Evolutionary conservation across 2,797 vertebrate genomes (phyloP).

Genomic region (Sciurus vulgaris): DNA sequence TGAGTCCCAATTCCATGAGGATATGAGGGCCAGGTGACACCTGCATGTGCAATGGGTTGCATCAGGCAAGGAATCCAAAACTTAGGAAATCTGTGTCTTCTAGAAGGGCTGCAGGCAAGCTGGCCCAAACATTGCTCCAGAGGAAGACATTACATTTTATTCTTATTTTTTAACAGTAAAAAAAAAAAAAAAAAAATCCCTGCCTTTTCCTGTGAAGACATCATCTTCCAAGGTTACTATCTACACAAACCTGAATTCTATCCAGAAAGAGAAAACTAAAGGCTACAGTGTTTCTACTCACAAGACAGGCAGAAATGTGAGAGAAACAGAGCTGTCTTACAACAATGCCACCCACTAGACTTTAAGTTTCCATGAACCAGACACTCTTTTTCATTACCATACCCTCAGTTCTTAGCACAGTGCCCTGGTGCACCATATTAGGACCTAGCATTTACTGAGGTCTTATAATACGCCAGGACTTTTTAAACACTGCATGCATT

Average conservation of each 20-base stretch:
- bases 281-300: not conserved
- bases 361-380: not conserved
- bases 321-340: not conserved
- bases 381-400: not conserved
- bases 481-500: not conserved
- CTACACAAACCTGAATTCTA: not conserved
- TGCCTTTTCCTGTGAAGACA: not conserved
- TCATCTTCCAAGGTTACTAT: not conserved
- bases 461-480: not conserved
- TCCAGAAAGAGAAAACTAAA: slow-evolving; percentile 3
- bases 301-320: not conserved
- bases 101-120: not conserved
- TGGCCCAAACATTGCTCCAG: not conserved
- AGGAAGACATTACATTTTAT: not conserved
- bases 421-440: not conserved
- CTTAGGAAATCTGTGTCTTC: not conserved
- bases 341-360: not conserved
- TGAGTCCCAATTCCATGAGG: not conserved
- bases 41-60: not conserved
- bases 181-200: not conserved
- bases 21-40: not conserved
- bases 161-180: not conserved
- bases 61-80: not conserved
- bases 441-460: not conserved
- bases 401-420: not conserved